Conservation (phyloP, 2,113 vertebrate species). For the Lepidothrix coronata region DNA sequence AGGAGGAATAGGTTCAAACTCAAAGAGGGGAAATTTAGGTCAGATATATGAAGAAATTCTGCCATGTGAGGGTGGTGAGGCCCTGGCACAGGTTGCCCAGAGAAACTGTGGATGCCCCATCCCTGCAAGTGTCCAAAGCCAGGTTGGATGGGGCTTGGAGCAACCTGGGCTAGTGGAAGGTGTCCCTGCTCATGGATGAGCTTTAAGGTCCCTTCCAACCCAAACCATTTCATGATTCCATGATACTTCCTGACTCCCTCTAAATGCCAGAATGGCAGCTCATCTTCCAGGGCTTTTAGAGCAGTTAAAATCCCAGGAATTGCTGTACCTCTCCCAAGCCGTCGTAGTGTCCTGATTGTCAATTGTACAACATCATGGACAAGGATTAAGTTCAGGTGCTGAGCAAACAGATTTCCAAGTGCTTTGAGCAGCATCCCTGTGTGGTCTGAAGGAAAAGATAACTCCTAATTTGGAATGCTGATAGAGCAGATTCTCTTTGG, state of each 20-base stretch:
- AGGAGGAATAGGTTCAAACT: neutral
- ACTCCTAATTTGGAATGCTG: fast-evolving
- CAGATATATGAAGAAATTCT: neutral
- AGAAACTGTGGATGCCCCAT: neutral
- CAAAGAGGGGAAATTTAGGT: neutral
- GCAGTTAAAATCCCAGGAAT: neutral
- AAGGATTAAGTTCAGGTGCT: neutral
- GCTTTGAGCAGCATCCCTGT: neutral
- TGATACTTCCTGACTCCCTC: neutral
- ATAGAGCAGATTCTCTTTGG: neutral
- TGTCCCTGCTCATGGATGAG: neutral
- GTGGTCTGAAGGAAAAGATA: neutral
- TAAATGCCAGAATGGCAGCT: neutral
- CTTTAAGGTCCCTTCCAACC: fast-evolving
- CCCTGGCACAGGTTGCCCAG: neutral
- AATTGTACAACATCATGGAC: neutral
- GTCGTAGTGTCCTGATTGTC: fast-evolving
- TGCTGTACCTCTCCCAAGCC: neutral
- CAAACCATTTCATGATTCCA: neutral
- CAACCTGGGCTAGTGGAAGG: neutral
- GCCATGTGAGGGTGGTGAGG: neutral
- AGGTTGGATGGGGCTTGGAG: neutral
- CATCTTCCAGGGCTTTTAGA: neutral
- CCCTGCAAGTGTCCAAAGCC: neutral
- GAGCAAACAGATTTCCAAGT: neutral